These are phyloP conservation scores for Hycleus phaleratus DNA, from an alignment of 1,140 invertebrate species.

Conservation along the genomic window DNA sequence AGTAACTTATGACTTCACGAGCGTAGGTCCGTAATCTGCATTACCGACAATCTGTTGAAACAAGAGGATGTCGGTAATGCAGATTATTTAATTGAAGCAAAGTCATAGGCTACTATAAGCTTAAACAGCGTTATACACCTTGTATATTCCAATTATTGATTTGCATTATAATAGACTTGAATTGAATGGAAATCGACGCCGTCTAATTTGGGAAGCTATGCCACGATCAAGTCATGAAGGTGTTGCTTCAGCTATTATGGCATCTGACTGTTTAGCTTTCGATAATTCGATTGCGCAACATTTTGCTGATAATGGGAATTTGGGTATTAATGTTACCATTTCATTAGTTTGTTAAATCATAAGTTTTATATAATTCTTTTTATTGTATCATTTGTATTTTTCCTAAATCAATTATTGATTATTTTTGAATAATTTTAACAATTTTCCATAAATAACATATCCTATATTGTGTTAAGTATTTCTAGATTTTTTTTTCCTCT, in stretches of 20 bases:
- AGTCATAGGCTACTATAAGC: no score
- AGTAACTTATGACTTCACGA: no score
- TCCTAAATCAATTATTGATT: no score
- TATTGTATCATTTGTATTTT: not conserved
- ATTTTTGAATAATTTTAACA: no score
- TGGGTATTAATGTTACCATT: constrained; percentile 99
- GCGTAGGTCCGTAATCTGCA: no score
- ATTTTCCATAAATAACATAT: no score
- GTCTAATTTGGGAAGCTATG: constrained; percentile 98
- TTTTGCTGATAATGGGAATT: constrained; percentile 98
- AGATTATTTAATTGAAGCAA: no score
- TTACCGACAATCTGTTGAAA: no score
- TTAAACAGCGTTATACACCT: no score
- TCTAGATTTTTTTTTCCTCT: no score
- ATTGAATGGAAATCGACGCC: constrained; percentile 85
- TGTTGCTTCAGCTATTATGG: constrained; percentile 95
- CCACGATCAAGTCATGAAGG: constrained; percentile 98
- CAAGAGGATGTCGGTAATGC: no score
- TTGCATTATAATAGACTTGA: constrained; percentile 61
- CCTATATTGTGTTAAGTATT: no score
- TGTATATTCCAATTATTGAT: not conserved
- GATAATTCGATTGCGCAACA: constrained; percentile 96
- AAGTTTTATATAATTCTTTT: constrained; percentile 3
- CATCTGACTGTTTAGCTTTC: constrained; percentile 98
- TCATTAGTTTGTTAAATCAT: constrained; percentile 61